Percentiles rank a stretch among this genome's conserved stretches.
phyloP scores from a whole-genome alignment of 2,113 vertebrate species.

The Pomatorhinus ruficollis region DNA sequence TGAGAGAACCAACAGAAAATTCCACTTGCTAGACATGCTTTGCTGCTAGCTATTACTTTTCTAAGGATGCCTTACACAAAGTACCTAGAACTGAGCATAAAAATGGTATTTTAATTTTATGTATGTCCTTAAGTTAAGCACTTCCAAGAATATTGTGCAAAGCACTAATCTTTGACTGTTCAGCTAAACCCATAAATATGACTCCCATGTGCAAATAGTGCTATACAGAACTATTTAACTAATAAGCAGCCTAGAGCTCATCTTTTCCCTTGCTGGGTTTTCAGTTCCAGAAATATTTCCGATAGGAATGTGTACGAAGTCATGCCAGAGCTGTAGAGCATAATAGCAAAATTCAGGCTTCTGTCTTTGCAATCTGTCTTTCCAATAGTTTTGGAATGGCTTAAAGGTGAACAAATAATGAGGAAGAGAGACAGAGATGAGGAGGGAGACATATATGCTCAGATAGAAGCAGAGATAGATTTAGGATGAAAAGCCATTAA shows the following conservation, averaged over 20 bases:
- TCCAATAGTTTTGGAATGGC: conserved; percentile 24
- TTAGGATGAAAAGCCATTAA: not conserved
- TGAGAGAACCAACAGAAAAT: conserved; percentile 52
- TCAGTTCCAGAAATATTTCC: conserved; percentile 2
- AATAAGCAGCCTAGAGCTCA: not conserved
- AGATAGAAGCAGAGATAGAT: not conserved
- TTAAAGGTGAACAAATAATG: conserved; percentile 53
- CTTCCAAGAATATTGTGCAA: not conserved
- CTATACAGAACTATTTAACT: not conserved
- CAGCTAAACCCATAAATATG: not conserved
- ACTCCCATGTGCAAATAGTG: not conserved
- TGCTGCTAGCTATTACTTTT: conserved; percentile 11
- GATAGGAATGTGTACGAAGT: not conserved
- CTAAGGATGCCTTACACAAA: not conserved
- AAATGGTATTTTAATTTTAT: not conserved
- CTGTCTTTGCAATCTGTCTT: conserved; percentile 54
- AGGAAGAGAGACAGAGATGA: not conserved
- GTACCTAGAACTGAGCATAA: not conserved
- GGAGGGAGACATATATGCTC: not conserved
- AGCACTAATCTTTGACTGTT: not conserved
- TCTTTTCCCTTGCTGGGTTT: not conserved
- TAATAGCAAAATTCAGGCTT: conserved; percentile 28
- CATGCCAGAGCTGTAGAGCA: not conserved
- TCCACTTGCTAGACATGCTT: conserved; percentile 45
- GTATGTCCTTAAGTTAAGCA: not conserved